phyloP scores from a whole-genome alignment of 2,113 vertebrate species.

The Pseudorhombus dupliciocellatus region DNA sequence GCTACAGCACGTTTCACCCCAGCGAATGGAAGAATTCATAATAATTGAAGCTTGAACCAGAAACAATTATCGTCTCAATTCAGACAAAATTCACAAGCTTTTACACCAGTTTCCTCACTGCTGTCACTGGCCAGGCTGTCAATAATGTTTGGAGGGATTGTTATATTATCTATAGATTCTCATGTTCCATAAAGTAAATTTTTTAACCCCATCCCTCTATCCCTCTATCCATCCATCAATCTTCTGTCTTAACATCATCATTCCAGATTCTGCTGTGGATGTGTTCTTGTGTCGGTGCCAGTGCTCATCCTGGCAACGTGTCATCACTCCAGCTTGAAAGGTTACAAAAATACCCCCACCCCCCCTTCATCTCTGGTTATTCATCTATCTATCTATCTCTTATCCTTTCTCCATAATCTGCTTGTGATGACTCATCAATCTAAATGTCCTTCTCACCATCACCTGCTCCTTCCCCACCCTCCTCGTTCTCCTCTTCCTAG shows the following conservation, averaged over 20 bases:
- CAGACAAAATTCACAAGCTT: background rate
- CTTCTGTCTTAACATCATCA: background rate
- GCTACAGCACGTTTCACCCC: background rate
- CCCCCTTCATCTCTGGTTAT: slow-evolving; percentile 30
- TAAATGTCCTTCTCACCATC: slow-evolving; percentile 41
- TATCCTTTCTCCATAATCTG: slow-evolving; percentile 7
- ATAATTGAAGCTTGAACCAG: background rate
- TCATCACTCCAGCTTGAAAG: slow-evolving; percentile 43
- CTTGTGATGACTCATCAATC: slow-evolving; percentile 68
- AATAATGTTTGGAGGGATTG: background rate
- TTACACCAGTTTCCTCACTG: background rate
- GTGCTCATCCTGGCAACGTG: slow-evolving; percentile 21
- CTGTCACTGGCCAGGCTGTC: background rate
- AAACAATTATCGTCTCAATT: background rate
- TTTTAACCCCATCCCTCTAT: background rate
- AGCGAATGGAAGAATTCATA: background rate
- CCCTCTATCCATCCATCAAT: background rate
- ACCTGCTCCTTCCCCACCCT: slow-evolving; percentile 28
- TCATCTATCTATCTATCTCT: slow-evolving; percentile 41
- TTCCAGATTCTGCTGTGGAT: background rate
- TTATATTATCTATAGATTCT: no score
- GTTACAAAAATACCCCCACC: slow-evolving; percentile 40
- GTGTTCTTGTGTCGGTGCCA: slow-evolving; percentile 15
- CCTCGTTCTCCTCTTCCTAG: slow-evolving; percentile 10
- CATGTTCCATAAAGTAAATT: no score